Evolutionary conservation across 2,797 vertebrate genomes (phyloP), one percentile per base, ranked within the genome.

Genomic region (Macrochelys suwanniensis): DNA sequence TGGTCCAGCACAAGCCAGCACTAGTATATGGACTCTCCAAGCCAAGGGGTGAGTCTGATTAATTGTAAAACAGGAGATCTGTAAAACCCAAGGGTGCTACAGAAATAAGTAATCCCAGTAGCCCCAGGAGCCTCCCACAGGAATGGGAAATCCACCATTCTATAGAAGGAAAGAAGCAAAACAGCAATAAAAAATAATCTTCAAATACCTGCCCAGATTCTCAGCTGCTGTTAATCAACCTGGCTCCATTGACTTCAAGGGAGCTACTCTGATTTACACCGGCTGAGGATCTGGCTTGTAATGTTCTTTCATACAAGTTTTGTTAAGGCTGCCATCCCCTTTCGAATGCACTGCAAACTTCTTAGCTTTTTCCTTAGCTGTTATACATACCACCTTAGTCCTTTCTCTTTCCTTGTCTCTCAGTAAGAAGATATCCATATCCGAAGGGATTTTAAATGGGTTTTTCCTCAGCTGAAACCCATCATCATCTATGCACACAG

Each of bases 381-480:
- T 47, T 61, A 21, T 84, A 97, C 97, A 2, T 94, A 99, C 99
- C 91, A 31, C 81, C 95, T 96, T 98, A 59, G 90, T 97, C 3
- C 94, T 97, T 86, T 95, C 91, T 87, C 83, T 98, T 93, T 99
- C 98, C 82, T 98, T 97, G 11, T 98, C 96, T 89, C 97, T 97
- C 82, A 98, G 84, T 54, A 97, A 94, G 82, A 99, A 98, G 96
- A 99, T 94, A 89, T 98, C 98, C 1, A 91, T 49, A 11, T 98
- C 93, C 47, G 98, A 92, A 65, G 98, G 98, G 65, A 99, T 23
- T 92, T 97, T 98, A 96, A 99, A 99, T 3, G 99, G 99, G 56
- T 99, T 99, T 93, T 92, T 89, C 49, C 33, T 57, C 9, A 42
- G 2, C 0, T 11, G 79, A 80, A 59, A 59, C 82, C 94, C 89